Conservation (phyloP, 2,888 invertebrate genomes). For the Ptilodon capucinus region DNA sequence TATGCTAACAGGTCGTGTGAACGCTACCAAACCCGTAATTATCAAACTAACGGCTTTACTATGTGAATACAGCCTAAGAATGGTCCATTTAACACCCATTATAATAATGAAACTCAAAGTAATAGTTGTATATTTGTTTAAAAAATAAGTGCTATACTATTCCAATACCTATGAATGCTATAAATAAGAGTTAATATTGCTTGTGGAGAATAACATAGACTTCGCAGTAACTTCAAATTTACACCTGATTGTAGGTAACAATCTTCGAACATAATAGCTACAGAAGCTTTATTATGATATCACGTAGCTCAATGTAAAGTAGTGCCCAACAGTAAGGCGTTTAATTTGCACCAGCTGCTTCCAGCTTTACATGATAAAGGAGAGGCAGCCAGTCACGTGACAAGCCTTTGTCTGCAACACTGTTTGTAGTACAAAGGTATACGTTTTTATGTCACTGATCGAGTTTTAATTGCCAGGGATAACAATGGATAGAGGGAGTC, state of each 20-base stretch:
- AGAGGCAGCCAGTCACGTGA: conserved; percentile 5
- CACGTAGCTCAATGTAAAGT: not conserved
- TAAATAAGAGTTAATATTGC: no score
- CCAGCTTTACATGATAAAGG: conserved; percentile 34
- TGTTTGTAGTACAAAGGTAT: conserved; percentile 21
- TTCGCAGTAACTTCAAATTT: no score
- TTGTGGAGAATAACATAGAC: no score
- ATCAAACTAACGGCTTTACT: no score
- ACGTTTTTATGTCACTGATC: conserved; percentile 29
- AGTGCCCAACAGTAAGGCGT: conserved; percentile 8
- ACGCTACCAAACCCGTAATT: no score
- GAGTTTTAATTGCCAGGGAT: conserved; percentile 23
- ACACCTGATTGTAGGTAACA: not conserved
- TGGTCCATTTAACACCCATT: no score
- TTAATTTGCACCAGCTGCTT: conserved; percentile 22
- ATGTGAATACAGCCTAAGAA: no score
- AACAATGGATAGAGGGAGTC: not conserved
- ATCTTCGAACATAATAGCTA: not conserved
- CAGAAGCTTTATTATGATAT: not conserved
- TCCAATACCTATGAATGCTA: no score
- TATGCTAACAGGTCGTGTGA: no score
- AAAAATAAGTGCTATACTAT: no score
- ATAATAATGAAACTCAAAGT: no score
- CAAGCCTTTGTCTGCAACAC: conserved; percentile 22
- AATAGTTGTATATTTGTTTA: no score